Conservation (phyloP, 2,797 vertebrate genomes). For the Myotis planiceps region DNA sequence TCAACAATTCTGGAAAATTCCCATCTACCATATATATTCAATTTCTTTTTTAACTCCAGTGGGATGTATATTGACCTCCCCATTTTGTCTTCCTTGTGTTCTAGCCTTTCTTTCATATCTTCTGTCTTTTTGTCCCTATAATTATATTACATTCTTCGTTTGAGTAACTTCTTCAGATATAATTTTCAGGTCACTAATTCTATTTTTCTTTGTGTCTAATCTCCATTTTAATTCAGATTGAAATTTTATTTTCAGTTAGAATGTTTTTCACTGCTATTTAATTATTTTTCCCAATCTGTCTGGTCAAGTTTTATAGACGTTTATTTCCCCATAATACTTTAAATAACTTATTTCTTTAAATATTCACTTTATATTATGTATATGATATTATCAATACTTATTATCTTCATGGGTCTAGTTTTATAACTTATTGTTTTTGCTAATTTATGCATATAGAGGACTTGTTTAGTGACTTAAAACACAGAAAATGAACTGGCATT, state of each 20-base stretch:
- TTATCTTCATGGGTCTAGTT: background rate
- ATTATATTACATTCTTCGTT: background rate
- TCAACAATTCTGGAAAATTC: background rate
- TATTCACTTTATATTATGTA: background rate
- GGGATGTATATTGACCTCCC: background rate
- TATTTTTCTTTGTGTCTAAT: background rate
- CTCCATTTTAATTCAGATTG: background rate
- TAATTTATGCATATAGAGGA: background rate
- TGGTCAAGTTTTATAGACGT: background rate
- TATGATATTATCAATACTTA: background rate
- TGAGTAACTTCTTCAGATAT: background rate
- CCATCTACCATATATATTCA: background rate
- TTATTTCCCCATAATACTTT: background rate
- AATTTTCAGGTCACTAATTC: background rate
- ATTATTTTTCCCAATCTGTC: background rate
- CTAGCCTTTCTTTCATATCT: background rate
- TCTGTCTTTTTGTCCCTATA: background rate
- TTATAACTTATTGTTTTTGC: background rate
- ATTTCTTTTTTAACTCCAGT: background rate
- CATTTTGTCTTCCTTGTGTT: background rate
- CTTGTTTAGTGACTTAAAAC: background rate
- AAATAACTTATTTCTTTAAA: background rate
- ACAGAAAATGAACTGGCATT: background rate
- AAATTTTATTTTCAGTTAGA: conserved; percentile 17
- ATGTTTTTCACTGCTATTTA: background rate